Conservation (phyloP, 2,113 vertebrate genomes). For the Epinephelus lanceolatus region DNA sequence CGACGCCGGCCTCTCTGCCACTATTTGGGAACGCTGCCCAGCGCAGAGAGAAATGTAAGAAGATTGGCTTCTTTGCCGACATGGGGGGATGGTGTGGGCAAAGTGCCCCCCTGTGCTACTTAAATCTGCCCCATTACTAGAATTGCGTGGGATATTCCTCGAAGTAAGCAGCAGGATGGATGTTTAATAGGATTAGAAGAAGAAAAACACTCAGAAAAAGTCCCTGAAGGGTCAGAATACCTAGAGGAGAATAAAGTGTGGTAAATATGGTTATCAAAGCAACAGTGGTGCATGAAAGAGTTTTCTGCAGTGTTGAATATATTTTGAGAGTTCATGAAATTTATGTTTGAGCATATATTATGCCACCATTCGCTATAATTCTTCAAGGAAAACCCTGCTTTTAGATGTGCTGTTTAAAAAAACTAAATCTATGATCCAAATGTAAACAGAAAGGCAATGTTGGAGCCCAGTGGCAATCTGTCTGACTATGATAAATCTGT, state of each 20-base stretch:
- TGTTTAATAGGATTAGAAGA: conserved; percentile 72
- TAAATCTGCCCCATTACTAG: conserved; percentile 78
- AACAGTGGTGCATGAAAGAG: conserved; percentile 8
- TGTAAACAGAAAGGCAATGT: neutral
- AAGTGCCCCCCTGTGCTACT: conserved; percentile 58
- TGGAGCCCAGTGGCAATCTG: too few relatives aligned
- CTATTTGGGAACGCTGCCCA: conserved; percentile 75
- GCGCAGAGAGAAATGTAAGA: conserved; percentile 48
- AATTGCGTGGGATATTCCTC: conserved; percentile 63
- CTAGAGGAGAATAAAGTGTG: conserved; percentile 25
- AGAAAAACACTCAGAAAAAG: conserved; percentile 39
- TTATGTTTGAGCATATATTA: neutral
- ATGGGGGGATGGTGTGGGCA: neutral
- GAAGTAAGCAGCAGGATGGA: conserved; percentile 62
- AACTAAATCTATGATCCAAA: neutral
- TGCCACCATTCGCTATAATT: neutral
- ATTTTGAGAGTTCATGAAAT: conserved; percentile 24
- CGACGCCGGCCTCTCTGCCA: conserved; percentile 60
- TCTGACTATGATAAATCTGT: too few relatives aligned
- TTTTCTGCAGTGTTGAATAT: conserved; percentile 4
- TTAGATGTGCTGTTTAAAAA: neutral
- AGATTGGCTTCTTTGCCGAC: conserved; percentile 38
- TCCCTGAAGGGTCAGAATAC: conserved; percentile 55
- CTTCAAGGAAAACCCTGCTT: neutral
- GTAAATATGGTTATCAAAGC: conserved; percentile 12